A percentile compares a stretch with the other conserved stretches of the same genome.
These are phyloP conservation scores for Antechinus stuartii DNA, from an alignment of 2,113 vertebrate genomes.

Conservation along the genomic window DNA sequence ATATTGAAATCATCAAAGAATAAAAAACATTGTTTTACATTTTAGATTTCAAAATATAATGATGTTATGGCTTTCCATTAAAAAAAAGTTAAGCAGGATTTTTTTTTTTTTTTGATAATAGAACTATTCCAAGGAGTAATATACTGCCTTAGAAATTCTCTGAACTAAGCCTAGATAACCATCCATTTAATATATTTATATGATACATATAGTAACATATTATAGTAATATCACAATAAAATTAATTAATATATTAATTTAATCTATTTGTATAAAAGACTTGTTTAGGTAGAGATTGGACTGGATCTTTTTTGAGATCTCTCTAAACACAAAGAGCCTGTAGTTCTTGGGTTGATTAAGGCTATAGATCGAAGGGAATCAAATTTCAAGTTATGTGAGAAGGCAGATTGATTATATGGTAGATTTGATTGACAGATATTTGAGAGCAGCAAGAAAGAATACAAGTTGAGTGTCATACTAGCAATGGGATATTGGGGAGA, in stretches of 20 bases:
- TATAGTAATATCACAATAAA: too few species aligned
- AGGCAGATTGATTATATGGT: slow-evolving; percentile 49
- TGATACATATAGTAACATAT: too few species aligned
- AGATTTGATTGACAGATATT: slow-evolving; percentile 47
- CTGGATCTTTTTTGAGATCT: background rate
- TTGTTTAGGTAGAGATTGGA: background rate
- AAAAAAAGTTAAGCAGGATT: too few species aligned
- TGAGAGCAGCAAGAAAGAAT: slow-evolving; percentile 33
- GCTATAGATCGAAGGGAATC: slow-evolving; percentile 54
- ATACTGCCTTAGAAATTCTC: background rate
- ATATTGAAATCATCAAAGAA: too few species aligned
- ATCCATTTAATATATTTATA: background rate
- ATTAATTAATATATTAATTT: too few species aligned
- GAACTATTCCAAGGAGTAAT: background rate
- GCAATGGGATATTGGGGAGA: background rate
- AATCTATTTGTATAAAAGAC: background rate
- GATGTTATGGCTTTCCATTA: too few species aligned
- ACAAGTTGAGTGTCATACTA: background rate
- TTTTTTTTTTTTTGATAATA: background rate
- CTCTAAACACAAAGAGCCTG: background rate
- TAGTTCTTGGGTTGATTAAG: background rate
- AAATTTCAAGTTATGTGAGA: slow-evolving; percentile 71
- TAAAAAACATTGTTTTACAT: too few species aligned
- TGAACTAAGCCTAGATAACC: background rate
- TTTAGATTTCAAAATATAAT: too few species aligned